A percentile compares a stretch with the other conserved stretches of the same genome.
Conservation (phyloP, 2,113 vertebrate species). For the Desmodus rotundus region DNA sequence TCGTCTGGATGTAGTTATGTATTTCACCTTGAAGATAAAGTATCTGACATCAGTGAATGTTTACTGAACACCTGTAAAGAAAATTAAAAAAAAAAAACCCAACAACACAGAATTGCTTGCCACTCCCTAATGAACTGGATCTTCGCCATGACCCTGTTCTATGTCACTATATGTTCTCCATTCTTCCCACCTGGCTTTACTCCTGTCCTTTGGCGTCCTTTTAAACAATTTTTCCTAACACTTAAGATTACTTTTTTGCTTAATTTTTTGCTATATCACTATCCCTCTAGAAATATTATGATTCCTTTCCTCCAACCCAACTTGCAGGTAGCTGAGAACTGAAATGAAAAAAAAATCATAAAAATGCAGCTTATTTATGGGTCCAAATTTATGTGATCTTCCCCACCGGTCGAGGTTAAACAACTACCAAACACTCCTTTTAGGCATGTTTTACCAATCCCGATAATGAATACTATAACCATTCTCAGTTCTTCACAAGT, state of each 20-base stretch:
- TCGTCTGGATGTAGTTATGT: slow-evolving; percentile 5
- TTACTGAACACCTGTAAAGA: not conserved
- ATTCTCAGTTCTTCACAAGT: not conserved
- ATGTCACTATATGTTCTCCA: not conserved
- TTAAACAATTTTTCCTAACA: not conserved
- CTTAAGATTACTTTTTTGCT: not conserved
- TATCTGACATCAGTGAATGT: not conserved
- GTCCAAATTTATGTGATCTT: not conserved
- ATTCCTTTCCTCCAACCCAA: not conserved
- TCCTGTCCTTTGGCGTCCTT: not conserved
- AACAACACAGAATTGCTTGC: not conserved
- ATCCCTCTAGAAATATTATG: not conserved
- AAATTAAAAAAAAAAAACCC: not conserved
- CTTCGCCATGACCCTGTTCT: not conserved
- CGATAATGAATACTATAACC: not conserved
- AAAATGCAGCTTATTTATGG: not conserved
- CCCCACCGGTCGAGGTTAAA: not conserved
- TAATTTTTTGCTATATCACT: not conserved
- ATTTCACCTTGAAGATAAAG: slow-evolving; percentile 39
- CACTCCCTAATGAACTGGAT: not conserved
- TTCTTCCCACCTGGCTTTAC: not conserved
- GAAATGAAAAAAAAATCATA: not conserved
- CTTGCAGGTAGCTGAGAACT: not conserved
- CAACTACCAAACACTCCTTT: not conserved
- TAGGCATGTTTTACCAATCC: not conserved